A percentile compares a stretch with the other conserved stretches of the same genome.
phyloP scores from a whole-genome alignment of 2,888 invertebrate species.

The Eustalomyia histrio region DNA sequence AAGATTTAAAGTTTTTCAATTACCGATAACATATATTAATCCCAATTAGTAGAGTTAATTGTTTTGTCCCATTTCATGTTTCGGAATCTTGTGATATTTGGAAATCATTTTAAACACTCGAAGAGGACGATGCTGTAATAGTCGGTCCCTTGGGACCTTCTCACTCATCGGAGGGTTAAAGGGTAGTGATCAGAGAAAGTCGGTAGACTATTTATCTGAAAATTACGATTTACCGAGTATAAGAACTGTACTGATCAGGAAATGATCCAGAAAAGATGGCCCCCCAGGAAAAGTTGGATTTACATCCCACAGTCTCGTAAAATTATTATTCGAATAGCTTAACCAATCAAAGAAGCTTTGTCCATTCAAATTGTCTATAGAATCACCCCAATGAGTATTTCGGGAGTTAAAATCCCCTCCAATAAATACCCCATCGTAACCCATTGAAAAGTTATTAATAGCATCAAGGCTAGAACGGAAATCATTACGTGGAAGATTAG shows the following conservation, averaged over 20 bases:
- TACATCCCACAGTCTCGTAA: not conserved
- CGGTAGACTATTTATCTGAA: too few relatives aligned
- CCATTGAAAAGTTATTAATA: not conserved
- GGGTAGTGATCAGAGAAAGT: too few relatives aligned
- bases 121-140: too few relatives aligned
- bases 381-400: not conserved
- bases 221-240: too few relatives aligned
- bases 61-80: too few relatives aligned
- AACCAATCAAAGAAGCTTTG: not conserved
- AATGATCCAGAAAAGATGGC: constrained; percentile 3
- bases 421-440: constrained; percentile 19
- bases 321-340: not conserved
- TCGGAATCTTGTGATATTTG: too few relatives aligned
- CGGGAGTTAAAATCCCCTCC: constrained; percentile 30
- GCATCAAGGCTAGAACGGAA: not conserved
- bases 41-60: too few relatives aligned
- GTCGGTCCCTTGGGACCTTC: not conserved
- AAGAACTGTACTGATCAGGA: too few relatives aligned
- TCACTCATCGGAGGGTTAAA: not conserved
- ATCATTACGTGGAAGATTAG: constrained; percentile 1
- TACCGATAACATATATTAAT: too few relatives aligned
- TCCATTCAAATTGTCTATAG: not conserved
- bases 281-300: constrained; percentile 10
- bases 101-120: too few relatives aligned
- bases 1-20: too few relatives aligned